phyloP scores from a whole-genome alignment of 2,113 vertebrate species.

The Odocoileus hemionus region DNA sequence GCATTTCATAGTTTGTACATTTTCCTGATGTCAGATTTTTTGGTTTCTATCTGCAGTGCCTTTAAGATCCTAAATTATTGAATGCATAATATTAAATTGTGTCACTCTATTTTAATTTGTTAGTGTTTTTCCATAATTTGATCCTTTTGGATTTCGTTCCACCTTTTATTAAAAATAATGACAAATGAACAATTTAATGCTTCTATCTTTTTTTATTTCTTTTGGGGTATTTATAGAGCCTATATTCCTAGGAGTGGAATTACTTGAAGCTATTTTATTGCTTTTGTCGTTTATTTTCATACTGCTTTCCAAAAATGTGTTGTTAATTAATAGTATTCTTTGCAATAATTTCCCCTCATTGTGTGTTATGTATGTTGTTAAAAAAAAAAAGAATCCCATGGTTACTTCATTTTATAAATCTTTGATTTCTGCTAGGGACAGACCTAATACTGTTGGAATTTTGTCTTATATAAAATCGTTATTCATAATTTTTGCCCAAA shows the following conservation, averaged over 20 bases:
- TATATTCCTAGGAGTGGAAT: not conserved
- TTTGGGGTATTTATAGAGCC: not conserved
- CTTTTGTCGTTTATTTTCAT: slow-evolving; percentile 8
- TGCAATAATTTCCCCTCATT: not conserved
- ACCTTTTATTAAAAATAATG: not conserved
- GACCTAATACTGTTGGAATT: not conserved
- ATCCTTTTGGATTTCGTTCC: not conserved
- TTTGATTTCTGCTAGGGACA: not conserved
- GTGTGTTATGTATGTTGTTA: not conserved
- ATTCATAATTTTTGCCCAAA: not conserved
- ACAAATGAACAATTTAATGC: not conserved
- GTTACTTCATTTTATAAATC: not conserved
- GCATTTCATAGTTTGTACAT: not conserved
- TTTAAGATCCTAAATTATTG: not conserved
- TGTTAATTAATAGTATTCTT: not conserved
- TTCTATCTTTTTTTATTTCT: not conserved
- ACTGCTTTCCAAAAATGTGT: not conserved
- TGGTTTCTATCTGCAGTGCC: not conserved
- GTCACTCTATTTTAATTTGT: not conserved
- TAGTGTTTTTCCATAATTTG: not conserved
- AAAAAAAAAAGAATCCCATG: not conserved
- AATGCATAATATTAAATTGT: not conserved
- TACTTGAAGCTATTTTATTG: not conserved
- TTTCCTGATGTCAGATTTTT: not conserved
- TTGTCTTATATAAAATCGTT: not conserved